These are phyloP conservation scores for Eumeta japonica DNA, from an alignment of 1,140 invertebrate genomes.

Conservation along the genomic window DNA sequence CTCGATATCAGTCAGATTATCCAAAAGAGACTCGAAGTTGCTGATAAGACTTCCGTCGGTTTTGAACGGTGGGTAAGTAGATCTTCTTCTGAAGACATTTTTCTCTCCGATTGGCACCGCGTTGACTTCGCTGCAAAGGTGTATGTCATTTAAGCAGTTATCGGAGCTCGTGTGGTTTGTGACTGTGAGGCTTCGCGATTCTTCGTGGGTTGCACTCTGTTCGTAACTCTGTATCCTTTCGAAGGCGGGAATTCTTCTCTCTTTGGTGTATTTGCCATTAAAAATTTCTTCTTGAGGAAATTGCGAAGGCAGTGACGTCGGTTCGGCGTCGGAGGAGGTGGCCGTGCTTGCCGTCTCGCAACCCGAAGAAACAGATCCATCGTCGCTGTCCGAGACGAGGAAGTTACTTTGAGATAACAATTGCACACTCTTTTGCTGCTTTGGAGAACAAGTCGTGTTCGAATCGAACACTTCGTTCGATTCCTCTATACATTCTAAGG, in stretches of 20 bases:
- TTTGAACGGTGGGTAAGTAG: conserved; percentile 44
- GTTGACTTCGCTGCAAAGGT: conserved; percentile 30
- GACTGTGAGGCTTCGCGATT: conserved; percentile 20
- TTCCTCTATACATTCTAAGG: conserved; percentile 40
- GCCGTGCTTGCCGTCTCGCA: conserved; percentile 77
- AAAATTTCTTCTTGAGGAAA: conserved; percentile 35
- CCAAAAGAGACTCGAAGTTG: conserved; percentile 35
- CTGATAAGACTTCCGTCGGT: conserved; percentile 23
- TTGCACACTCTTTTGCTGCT: conserved; percentile 25
- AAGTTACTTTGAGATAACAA: conserved; percentile 46
- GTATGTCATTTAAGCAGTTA: conserved; percentile 7
- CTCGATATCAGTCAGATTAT: conserved; percentile 40
- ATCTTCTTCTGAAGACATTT: conserved; percentile 38
- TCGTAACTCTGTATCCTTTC: conserved; percentile 30
- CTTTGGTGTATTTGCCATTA: conserved; percentile 26
- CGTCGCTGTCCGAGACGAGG: conserved; percentile 64
- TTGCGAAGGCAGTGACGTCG: conserved; percentile 46
- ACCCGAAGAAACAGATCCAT: conserved; percentile 73
- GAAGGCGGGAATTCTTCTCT: conserved; percentile 26
- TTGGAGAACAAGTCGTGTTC: conserved; percentile 12
- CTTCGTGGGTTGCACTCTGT: conserved; percentile 23
- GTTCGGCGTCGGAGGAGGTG: conserved; percentile 53
- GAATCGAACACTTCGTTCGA: conserved; percentile 28
- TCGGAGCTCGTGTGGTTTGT: conserved; percentile 19
- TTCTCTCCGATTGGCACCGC: conserved; percentile 51